Evolutionary conservation across 1,140 invertebrate genomes (phyloP).

Genomic region (Lamellibrachia luymesi): DNA sequence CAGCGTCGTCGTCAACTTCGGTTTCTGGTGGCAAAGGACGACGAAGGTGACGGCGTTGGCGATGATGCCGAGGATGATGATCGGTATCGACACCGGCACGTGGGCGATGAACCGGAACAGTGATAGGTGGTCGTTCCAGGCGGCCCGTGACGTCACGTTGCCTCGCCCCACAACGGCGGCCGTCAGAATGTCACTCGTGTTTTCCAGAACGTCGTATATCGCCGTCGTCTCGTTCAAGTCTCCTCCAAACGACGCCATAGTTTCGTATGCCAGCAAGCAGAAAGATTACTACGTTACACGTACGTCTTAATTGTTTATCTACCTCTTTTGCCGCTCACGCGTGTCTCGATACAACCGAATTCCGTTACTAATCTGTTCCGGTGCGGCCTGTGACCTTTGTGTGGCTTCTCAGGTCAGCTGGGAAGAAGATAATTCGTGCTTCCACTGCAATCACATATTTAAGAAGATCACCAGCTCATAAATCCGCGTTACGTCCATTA

Average conservation of each 20-base stretch:
- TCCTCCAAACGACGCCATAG: not conserved
- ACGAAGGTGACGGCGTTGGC: conserved; percentile 24
- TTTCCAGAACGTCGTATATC: not conserved
- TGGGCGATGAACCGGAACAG: conserved; percentile 2
- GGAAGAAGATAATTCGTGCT: too few relatives aligned
- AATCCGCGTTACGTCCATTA: not conserved
- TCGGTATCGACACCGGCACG: conserved; percentile 22
- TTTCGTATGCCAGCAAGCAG: not conserved
- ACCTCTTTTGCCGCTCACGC: not conserved
- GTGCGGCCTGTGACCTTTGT: not conserved
- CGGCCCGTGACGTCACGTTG: too few relatives aligned
- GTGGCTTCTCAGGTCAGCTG: not conserved
- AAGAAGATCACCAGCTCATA: not conserved
- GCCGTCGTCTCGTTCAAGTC: not conserved
- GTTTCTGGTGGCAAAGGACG: conserved; percentile 24
- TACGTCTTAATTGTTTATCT: too few relatives aligned
- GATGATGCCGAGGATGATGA: conserved; percentile 24
- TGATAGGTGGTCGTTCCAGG: not conserved
- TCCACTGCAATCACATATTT: not conserved
- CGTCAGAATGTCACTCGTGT: not conserved
- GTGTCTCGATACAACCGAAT: not conserved
- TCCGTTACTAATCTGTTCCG: not conserved
- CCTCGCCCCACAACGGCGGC: too few relatives aligned
- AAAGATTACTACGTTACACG: not conserved
- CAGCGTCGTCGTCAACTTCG: conserved; percentile 19